phyloP scores from a whole-genome alignment of 2,888 invertebrate genomes.

The Cephonodes hylas region DNA sequence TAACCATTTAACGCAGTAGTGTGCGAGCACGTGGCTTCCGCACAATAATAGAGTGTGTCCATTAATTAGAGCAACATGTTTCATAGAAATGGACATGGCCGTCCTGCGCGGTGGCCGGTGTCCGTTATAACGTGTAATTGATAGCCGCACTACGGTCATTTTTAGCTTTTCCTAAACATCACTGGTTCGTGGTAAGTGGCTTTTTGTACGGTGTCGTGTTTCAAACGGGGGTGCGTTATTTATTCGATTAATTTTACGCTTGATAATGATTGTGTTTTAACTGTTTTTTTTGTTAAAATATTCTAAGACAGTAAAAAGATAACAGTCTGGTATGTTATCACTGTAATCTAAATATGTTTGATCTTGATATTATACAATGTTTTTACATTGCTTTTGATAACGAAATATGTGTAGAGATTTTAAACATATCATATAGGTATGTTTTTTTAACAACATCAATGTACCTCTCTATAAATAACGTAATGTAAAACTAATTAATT shows the following conservation, averaged over 20 bases:
- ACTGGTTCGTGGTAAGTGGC: slow-evolving; percentile 24
- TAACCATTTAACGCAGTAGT: slow-evolving; percentile 23
- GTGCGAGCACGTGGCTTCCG: slow-evolving; percentile 46
- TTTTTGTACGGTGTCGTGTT: slow-evolving; percentile 26
- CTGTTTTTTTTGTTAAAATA: background rate
- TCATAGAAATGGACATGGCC: slow-evolving; percentile 70
- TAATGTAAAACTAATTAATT: no score
- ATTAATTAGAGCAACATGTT: slow-evolving; percentile 74
- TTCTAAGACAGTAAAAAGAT: no score
- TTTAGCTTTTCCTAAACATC: slow-evolving; percentile 47
- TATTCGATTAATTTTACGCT: background rate
- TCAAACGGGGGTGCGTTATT: slow-evolving; percentile 17
- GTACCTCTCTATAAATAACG: no score
- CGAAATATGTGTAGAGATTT: no score
- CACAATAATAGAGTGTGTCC: slow-evolving; percentile 64
- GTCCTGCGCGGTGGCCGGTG: slow-evolving; percentile 32
- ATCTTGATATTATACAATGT: no score
- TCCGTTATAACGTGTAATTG: slow-evolving; percentile 42
- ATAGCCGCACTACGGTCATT: slow-evolving; percentile 41
- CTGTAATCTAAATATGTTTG: no score
- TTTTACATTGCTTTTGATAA: no score
- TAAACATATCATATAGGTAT: no score
- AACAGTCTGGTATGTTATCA: no score
- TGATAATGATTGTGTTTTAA: background rate
- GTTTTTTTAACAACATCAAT: no score